These are phyloP conservation scores for Zaprionus africanus DNA, from an alignment of 1,140 invertebrate genomes.

Conservation along the genomic window DNA sequence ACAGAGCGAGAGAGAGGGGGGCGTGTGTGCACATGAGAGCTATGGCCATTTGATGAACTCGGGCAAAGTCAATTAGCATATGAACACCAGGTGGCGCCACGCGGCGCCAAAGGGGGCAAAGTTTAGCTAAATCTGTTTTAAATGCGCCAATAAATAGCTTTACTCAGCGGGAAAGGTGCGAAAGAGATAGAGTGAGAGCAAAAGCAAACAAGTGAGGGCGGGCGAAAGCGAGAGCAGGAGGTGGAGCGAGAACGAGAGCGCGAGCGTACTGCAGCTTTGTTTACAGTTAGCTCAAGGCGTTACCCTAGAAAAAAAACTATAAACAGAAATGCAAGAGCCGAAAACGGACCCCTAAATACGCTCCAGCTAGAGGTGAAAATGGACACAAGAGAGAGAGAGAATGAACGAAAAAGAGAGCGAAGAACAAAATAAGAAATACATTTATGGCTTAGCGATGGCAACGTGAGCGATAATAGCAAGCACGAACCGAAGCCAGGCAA, in stretches of 20 bases:
- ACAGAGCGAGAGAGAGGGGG: background rate
- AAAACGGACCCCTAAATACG: constrained; percentile 8
- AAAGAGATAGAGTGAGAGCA: background rate
- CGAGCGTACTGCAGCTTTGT: constrained; percentile 28
- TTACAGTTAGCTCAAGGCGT: constrained; percentile 44
- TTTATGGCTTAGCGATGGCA: background rate
- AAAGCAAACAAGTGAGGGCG: background rate
- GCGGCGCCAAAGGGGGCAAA: constrained; percentile 29
- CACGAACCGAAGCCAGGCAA: background rate
- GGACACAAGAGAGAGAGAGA: background rate
- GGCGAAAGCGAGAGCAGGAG: background rate
- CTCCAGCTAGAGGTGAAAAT: constrained; percentile 23
- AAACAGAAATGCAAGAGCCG: constrained; percentile 26
- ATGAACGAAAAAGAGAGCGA: background rate
- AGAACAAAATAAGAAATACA: background rate
- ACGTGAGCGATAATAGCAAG: background rate
- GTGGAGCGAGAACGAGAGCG: background rate
- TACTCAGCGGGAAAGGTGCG: background rate
- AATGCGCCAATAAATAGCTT: constrained; percentile 23
- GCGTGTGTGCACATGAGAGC: constrained; percentile 1
- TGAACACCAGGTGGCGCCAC: constrained; percentile 44
- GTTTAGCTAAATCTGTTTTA: constrained; percentile 23
- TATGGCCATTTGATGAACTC: constrained; percentile 49
- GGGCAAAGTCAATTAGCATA: constrained; percentile 44
- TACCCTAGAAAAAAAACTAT: constrained; percentile 40